Evolutionary conservation across 2,797 vertebrate species (phyloP).

Genomic region (Bovichtus variegatus): DNA sequence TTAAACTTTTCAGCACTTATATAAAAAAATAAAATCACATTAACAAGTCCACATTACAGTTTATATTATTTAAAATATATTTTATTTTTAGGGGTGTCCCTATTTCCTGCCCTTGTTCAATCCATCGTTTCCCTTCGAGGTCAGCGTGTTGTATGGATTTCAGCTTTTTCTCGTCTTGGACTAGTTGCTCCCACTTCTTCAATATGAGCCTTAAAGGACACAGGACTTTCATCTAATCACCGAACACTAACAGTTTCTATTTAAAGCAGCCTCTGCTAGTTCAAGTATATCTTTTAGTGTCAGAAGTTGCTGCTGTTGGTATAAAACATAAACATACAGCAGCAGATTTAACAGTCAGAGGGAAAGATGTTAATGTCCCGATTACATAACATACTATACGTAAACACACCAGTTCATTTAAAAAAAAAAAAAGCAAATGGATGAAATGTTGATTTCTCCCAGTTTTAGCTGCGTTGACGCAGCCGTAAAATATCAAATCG

Average conservation of each 20-base stretch:
- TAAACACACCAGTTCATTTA: background rate
- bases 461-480: background rate
- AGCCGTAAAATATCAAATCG: slow-evolving; percentile 16
- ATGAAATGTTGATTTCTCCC: background rate
- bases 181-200: no score
- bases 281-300: background rate
- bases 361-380: background rate
- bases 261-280: background rate
- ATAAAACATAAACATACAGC: background rate
- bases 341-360: background rate
- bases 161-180: background rate
- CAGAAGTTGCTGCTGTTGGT: background rate
- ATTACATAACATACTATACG: background rate
- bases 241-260: background rate
- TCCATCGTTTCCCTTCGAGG: background rate
- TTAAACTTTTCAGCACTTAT: background rate
- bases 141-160: background rate
- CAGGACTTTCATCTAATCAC: background rate
- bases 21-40: slow-evolving; percentile 14
- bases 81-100: background rate
- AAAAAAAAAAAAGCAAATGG: background rate
- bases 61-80: slow-evolving; percentile 16
- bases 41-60: background rate
- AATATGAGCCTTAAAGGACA: background rate
- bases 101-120: background rate